Evolutionary conservation across 2,113 vertebrate species (phyloP), one percentile per base, ranked within the genome.

Genomic region (Drymodes brunneopygia): DNA sequence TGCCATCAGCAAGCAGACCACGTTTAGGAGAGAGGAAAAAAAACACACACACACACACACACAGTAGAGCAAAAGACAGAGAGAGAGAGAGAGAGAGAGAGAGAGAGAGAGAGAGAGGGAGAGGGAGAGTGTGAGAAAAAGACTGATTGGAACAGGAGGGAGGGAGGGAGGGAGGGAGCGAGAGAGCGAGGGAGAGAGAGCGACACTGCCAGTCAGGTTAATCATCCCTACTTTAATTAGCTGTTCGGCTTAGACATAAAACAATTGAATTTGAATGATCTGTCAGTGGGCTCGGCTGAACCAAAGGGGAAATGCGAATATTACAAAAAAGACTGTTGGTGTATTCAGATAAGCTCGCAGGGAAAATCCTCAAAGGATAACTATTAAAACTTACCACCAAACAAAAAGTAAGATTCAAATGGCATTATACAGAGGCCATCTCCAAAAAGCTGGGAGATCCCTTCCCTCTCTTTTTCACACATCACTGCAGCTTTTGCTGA

Each of bases 161-260:
- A 91, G 97, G 95, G 97, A 95, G 97, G 88, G 69, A 75, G 96
- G 86, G 97, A 89, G 97, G 86, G 97, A 97, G 97, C 73, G 96
- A 95, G 97, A 93, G 98, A 97, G 97, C 42, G 95, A 86, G 96
- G 88, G 97, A 95, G 97, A 95, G 97, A 94, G 97, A 98, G 98
- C 96, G 97, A 98, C 98, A 98, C 98, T 98, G 98, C 98, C 98
- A 98, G 98, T 98, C 98, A 98, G 98, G 99, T 99, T 99, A 99
- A 99, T 99, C 99, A 99, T 98, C 98, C 98, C 98, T 98, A 98
- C 98, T 98, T 98, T 98, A 99, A 99, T 99, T 98, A 99, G 98
- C 98, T 98, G 98, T 98, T 99, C 98, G 98, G 98, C 98, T 98
- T 98, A 98, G 98, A 98, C 98, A 98, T 98, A 98, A 98, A 98